Evolutionary conservation across 2,797 vertebrate species (phyloP), one percentile per base, ranked within the genome.

Genomic region (Buceros bicornis): DNA sequence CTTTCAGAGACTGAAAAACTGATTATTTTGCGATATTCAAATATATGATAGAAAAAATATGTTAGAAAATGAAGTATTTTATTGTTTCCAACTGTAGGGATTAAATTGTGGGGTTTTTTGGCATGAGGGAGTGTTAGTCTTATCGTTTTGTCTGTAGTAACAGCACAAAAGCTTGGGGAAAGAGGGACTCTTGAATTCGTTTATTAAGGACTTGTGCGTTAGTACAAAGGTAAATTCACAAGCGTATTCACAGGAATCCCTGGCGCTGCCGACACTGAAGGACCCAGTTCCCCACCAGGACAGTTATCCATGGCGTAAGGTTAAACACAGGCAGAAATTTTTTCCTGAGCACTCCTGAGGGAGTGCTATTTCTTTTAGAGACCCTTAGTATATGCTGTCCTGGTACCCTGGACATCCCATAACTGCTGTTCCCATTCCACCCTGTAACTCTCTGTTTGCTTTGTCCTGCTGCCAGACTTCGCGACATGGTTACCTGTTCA

Each of bases 401-500:
- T 86, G 33, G 18, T 37, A 71, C 45, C 45, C 74, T 78, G 83
- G 13, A 43, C 87, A 70, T 80, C 15, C 42, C 18, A 4, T 10
- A 50, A 21, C 82, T 65, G 78, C 73, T 50, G 85, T 67, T 93
- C 29, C 64, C 33, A 10, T 70, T 76, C 42, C 51, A 58, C 53
- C 83, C 94, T 80, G 53, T 70, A 91, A 70, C 66, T 91, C 89
- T 65, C 43, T 76, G 71, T 89, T 90, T 87, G 93, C 90, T 92
- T 93, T 95, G 62, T 65, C 82, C 78, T 74, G 29, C 89, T 89
- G 10, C 0, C 71, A 74, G 85, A 29, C 94, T 91, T 73, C 94
- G 94, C 87, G 87, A 88, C 88, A 94, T 86, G 69, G 95, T 96
- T 95, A 95, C 93, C 91, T 94, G 91, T 73, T 96, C 90, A 97